Conservation (phyloP, 2,113 vertebrate genomes). For the Mola mola region DNA sequence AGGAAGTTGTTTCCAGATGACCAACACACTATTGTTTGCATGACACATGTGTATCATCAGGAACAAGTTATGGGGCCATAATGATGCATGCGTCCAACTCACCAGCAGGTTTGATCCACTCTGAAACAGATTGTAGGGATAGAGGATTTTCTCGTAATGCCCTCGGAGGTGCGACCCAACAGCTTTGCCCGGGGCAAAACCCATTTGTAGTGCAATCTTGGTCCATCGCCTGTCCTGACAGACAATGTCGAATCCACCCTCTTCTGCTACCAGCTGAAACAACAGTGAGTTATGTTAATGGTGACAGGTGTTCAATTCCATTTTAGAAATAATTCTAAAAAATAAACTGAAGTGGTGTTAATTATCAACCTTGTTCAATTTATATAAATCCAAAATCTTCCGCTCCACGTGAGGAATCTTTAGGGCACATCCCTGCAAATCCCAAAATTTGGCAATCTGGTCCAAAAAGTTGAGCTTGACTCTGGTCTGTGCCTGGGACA, state of each 20-base stretch:
- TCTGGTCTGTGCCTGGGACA: constrained; percentile 91
- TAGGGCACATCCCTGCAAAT: constrained; percentile 94
- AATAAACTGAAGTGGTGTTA: not conserved
- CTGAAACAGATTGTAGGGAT: constrained; percentile 96
- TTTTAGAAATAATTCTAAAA: too few species aligned
- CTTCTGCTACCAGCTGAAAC: constrained; percentile 91
- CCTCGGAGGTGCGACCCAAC: constrained; percentile 95
- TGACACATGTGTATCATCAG: not conserved
- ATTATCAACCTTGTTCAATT: constrained; percentile 88
- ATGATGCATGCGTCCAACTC: constrained; percentile 64
- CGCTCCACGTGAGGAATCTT: constrained; percentile 98
- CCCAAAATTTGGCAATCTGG: constrained; percentile 99
- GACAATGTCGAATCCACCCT: constrained; percentile 94
- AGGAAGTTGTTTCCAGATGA: constrained; percentile 4
- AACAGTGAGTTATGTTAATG: not conserved
- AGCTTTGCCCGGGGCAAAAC: constrained; percentile 94
- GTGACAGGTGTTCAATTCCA: too few species aligned
- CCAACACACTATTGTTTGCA: not conserved
- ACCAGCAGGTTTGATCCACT: constrained; percentile 92
- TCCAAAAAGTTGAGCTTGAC: constrained; percentile 98
- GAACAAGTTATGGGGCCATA: not conserved
- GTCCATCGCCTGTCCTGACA: constrained; percentile 97
- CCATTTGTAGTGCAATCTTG: constrained; percentile 94
- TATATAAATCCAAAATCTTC: constrained; percentile 96
- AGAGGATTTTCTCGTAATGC: constrained; percentile 93